phyloP scores from a whole-genome alignment of 2,888 invertebrate genomes.

The Corbicula japonica region DNA sequence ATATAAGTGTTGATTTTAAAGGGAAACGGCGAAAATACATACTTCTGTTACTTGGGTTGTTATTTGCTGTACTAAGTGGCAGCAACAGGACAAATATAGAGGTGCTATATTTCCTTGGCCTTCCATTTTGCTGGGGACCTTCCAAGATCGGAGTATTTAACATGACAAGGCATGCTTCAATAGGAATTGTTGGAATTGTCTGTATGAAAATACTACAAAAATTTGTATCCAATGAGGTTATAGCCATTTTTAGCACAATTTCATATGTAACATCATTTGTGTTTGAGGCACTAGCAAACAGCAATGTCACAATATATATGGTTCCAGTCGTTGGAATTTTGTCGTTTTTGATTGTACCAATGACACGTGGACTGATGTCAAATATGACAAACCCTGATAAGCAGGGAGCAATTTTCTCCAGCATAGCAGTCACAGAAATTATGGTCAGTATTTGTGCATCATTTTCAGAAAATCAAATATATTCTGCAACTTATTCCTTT shows the following conservation, averaged over 20 bases:
- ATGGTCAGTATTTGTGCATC: conserved; percentile 6
- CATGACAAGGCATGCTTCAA: conserved; percentile 15
- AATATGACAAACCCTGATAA: conserved; percentile 25
- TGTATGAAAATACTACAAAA: conserved; percentile 39
- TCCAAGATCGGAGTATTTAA: conserved; percentile 44
- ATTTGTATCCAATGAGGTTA: conserved; percentile 44
- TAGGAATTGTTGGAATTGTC: conserved; percentile 32
- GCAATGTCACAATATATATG: conserved; percentile 17
- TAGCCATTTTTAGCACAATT: conserved; percentile 43
- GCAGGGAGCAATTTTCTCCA: conserved; percentile 31
- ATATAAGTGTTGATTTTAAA: conserved; percentile 25
- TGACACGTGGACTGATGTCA: conserved; percentile 43
- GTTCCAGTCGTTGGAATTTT: conserved; percentile 23
- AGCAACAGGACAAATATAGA: conserved; percentile 17
- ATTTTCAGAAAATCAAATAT: conserved; percentile 9
- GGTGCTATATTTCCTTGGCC: conserved; percentile 52
- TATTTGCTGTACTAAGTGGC: background rate
- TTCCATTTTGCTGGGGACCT: conserved; percentile 60
- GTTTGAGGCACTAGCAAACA: conserved; percentile 28
- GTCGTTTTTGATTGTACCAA: conserved; percentile 22
- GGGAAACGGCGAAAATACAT: conserved; percentile 23
- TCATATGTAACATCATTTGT: conserved; percentile 19
- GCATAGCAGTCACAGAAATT: conserved; percentile 20
- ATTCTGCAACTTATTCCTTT: conserved; percentile 25
- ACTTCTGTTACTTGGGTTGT: conserved; percentile 15